These are phyloP conservation scores for Tuta absoluta DNA, from an alignment of 2,888 invertebrate species.

Conservation along the genomic window DNA sequence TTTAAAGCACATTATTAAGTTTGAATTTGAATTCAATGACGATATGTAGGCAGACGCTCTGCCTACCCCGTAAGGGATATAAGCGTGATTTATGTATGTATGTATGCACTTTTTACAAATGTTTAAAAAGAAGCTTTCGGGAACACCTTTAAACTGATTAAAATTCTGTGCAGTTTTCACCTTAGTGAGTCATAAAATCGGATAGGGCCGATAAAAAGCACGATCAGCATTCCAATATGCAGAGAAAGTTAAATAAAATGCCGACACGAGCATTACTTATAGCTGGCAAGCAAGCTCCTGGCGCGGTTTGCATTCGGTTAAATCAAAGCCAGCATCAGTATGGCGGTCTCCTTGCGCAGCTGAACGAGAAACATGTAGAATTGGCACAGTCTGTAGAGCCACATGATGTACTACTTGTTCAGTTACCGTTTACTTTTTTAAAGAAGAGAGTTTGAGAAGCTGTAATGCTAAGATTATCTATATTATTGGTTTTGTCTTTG, in stretches of 20 bases:
- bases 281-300: slow-evolving; percentile 44
- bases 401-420: background rate
- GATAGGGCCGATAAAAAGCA: slow-evolving; percentile 12
- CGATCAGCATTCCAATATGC: slow-evolving; percentile 10
- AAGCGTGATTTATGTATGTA: no score
- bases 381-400: background rate
- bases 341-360: slow-evolving; percentile 59
- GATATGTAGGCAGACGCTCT: no score
- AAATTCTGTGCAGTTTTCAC: background rate
- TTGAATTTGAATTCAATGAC: no score
- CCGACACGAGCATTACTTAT: slow-evolving; percentile 9
- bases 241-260: slow-evolving; percentile 40
- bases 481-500: background rate
- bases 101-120: no score
- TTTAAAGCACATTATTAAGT: no score
- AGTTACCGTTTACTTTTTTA: no score
- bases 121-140: no score
- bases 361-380: slow-evolving; percentile 10
- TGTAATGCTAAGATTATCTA: no score
- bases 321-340: slow-evolving; percentile 68
- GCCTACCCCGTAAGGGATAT: no score
- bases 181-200: background rate
- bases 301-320: slow-evolving; percentile 50
- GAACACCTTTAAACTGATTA: background rate
- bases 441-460: no score